A percentile compares a stretch with the other conserved stretches of the same genome.
Evolutionary conservation across 1,140 invertebrate genomes (phyloP).

Genomic region (Heliconius nattereri): DNA sequence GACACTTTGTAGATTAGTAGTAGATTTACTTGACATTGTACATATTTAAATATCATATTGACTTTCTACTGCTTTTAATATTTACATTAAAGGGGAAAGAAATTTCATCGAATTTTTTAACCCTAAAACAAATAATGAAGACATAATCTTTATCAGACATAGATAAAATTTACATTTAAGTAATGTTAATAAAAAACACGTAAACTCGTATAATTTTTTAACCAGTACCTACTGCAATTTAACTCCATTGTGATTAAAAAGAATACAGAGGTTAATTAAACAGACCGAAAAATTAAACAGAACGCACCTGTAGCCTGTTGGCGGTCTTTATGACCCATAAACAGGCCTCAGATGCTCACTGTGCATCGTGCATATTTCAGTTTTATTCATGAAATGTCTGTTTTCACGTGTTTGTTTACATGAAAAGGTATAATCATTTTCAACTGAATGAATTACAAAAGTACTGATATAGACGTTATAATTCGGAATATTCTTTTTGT

Average conservation of each 20-base stretch:
- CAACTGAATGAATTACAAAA: background rate
- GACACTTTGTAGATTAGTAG: conserved; percentile 30
- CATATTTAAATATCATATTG: background rate
- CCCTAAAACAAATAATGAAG: too few relatives aligned
- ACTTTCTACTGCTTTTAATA: background rate
- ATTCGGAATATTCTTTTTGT: background rate
- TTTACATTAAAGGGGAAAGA: background rate
- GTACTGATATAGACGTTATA: background rate
- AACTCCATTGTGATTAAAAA: background rate
- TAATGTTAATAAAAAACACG: background rate
- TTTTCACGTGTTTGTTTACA: conserved; percentile 13
- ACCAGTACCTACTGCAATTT: background rate
- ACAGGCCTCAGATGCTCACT: conserved; percentile 50
- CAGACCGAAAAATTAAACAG: conserved; percentile 32
- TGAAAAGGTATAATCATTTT: conserved; percentile 7
- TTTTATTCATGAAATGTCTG: conserved; percentile 39
- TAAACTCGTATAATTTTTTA: background rate
- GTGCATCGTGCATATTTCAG: conserved; percentile 65
- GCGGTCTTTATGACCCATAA: conserved; percentile 61
- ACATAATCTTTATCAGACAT: too few relatives aligned
- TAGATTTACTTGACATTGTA: conserved; percentile 6
- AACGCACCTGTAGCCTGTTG: conserved; percentile 54
- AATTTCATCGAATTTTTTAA: too few relatives aligned
- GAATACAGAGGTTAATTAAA: conserved; percentile 29
- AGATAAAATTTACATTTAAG: too few relatives aligned